Evolutionary conservation across 1,140 invertebrate species (phyloP).

Genomic region (Lamellibrachia luymesi): DNA sequence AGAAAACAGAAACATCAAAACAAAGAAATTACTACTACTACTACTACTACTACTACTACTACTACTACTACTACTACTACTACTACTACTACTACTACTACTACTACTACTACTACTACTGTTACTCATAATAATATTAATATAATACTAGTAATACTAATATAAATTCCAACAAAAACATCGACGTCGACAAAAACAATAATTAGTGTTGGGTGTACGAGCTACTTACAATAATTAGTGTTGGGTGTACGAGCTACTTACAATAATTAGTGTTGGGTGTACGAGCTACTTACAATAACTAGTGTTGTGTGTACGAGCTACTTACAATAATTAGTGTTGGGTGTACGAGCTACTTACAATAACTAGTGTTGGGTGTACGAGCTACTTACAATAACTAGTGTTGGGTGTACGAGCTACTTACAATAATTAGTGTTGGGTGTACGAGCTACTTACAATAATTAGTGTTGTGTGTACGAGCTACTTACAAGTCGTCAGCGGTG

Average conservation of each 20-base stretch:
- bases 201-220: background rate
- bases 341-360: constrained; percentile 57
- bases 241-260: constrained; percentile 41
- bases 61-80: constrained; percentile 15
- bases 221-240: constrained; percentile 59
- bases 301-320: constrained; percentile 17
- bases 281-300: constrained; percentile 59
- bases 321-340: constrained; percentile 59
- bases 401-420: constrained; percentile 41
- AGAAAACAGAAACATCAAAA: too few relatives aligned
- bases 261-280: constrained; percentile 53
- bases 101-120: constrained; percentile 17
- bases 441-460: constrained; percentile 36
- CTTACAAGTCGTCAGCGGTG: constrained; percentile 68
- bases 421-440: constrained; percentile 53
- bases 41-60: background rate
- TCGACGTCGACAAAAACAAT: constrained; percentile 9
- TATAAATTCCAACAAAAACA: background rate
- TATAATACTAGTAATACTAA: background rate
- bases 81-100: constrained; percentile 15
- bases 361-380: background rate
- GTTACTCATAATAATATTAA: background rate
- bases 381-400: constrained; percentile 59
- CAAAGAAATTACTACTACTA: constrained; percentile 13
- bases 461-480: constrained; percentile 17